These are phyloP conservation scores for Helostoma temminkii DNA, from an alignment of 2,797 vertebrate genomes.

Conservation along the genomic window DNA sequence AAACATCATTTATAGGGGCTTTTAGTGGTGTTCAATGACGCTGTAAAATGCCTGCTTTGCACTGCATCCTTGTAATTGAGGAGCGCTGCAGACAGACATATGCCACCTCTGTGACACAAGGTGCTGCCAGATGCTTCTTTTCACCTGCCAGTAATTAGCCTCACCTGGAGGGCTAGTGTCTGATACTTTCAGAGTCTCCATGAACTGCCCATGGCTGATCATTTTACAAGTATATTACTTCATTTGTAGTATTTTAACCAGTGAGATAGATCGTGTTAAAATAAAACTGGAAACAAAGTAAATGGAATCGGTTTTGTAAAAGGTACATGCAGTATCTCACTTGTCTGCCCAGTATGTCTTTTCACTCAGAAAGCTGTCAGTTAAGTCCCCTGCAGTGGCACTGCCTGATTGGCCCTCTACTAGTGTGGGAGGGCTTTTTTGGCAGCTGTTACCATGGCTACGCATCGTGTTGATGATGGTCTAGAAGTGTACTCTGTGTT, in stretches of 20 bases:
- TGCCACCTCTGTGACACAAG: slow-evolving; percentile 24
- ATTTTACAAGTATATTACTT: neutral
- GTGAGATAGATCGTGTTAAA: neutral
- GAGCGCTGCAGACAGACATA: slow-evolving; percentile 18
- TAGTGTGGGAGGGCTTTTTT: slow-evolving; percentile 53
- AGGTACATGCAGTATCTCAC: neutral
- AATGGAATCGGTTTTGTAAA: neutral
- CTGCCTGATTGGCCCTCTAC: slow-evolving; percentile 52
- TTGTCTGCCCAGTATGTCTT: slow-evolving; percentile 20
- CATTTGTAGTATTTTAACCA: neutral
- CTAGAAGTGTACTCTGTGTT: slow-evolving; percentile 50
- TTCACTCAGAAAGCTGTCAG: slow-evolving; percentile 38
- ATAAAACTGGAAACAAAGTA: neutral
- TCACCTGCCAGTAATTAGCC: slow-evolving; percentile 20
- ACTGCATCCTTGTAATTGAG: neutral
- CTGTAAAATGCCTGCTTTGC: neutral
- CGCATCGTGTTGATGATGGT: slow-evolving; percentile 56
- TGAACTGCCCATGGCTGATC: neutral
- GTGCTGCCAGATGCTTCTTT: slow-evolving; percentile 18
- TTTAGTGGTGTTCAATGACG: neutral
- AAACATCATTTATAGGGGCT: neutral
- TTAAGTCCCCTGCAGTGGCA: slow-evolving; percentile 42
- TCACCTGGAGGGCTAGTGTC: slow-evolving; percentile 4
- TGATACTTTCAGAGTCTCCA: slow-evolving; percentile 9
- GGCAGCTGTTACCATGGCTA: slow-evolving; percentile 76